These are phyloP conservation scores for Eupithecia dodoneata DNA, from an alignment of 2,888 invertebrate species.

Conservation along the genomic window DNA sequence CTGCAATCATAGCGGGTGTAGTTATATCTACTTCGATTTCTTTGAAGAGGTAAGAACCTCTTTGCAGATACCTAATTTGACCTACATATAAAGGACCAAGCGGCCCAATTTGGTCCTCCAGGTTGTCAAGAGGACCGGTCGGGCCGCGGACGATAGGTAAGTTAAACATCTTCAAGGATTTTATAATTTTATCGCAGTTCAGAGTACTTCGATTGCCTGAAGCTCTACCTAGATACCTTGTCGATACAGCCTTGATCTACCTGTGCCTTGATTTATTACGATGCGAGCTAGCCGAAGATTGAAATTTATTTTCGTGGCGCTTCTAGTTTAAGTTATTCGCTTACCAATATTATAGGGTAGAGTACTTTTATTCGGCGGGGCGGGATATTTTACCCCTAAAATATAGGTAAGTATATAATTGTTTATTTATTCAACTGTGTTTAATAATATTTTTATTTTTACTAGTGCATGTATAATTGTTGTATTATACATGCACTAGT, in stretches of 20 bases:
- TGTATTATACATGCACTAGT: no score
- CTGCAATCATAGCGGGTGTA: not conserved
- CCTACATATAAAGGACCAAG: not conserved
- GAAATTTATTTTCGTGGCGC: not conserved
- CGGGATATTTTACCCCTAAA: not conserved
- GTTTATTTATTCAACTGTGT: no score
- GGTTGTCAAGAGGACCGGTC: not conserved
- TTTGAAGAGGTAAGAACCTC: not conserved
- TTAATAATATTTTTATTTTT: no score
- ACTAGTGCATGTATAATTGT: no score
- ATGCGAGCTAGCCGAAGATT: not conserved
- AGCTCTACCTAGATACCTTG: constrained; percentile 19
- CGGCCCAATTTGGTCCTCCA: not conserved
- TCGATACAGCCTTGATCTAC: constrained; percentile 16
- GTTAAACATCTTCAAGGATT: not conserved
- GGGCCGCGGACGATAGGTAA: not conserved
- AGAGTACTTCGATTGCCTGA: constrained; percentile 22
- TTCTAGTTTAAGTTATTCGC: not conserved
- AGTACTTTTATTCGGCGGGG: not conserved
- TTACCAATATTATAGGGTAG: not conserved
- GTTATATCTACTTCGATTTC: not conserved
- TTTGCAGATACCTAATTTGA: not conserved
- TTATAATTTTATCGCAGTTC: not conserved
- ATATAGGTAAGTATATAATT: not conserved
- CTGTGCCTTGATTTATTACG: constrained; percentile 15